These are phyloP conservation scores for Eucidaris tribuloides DNA, from an alignment of 35 echinoderm and acorn worm genomes.

Conservation along the genomic window DNA sequence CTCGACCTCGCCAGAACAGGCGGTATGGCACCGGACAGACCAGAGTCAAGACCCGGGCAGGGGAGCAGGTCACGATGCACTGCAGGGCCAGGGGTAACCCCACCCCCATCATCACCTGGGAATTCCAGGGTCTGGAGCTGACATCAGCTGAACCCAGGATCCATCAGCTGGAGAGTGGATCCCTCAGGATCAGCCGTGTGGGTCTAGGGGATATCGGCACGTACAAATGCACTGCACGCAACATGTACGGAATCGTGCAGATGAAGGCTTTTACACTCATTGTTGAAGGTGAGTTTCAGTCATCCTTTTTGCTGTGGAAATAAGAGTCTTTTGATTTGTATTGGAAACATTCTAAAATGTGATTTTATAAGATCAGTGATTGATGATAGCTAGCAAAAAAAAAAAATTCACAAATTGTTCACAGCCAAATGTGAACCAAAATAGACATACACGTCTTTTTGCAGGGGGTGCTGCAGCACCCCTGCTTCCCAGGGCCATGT, in stretches of 20 bases:
- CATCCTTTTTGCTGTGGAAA: background rate
- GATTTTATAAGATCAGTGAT: background rate
- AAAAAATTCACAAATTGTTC: too few relatives aligned
- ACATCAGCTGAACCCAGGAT: conserved; percentile 35
- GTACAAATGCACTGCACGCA: conserved; percentile 79
- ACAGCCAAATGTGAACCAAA: too few relatives aligned
- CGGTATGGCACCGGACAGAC: background rate
- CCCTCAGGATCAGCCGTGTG: conserved; percentile 53
- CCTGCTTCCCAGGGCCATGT: too few relatives aligned
- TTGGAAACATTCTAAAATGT: background rate
- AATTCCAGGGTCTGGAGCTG: conserved; percentile 23
- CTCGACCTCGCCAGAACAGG: background rate
- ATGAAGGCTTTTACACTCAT: conserved; percentile 68
- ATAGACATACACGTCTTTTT: too few relatives aligned
- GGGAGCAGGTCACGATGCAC: conserved; percentile 27
- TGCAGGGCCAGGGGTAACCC: conserved; percentile 44
- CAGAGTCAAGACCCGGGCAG: background rate
- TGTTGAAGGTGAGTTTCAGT: conserved; percentile 75
- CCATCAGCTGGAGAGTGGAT: conserved; percentile 28
- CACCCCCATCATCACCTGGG: conserved; percentile 31
- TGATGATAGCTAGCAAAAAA: background rate
- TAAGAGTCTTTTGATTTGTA: background rate
- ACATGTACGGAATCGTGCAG: conserved; percentile 57
- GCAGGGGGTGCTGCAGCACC: too few relatives aligned
- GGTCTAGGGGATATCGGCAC: conserved; percentile 63